Evolutionary conservation across 1,140 invertebrate genomes (phyloP).

Genomic region (Drosophila mauritiana): DNA sequence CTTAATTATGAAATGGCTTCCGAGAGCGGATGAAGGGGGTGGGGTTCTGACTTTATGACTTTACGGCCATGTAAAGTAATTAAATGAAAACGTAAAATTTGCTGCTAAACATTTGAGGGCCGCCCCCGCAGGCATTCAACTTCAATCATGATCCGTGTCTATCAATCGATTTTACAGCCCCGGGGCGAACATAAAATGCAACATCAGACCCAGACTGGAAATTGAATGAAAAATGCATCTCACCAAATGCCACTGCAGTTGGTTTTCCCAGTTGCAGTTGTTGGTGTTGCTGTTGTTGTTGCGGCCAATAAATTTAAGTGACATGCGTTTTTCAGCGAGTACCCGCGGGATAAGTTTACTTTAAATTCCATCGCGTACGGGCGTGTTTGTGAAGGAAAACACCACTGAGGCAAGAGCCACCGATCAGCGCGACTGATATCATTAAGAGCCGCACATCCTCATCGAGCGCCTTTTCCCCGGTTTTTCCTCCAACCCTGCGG

Average conservation of each 20-base stretch:
- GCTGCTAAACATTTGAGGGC: slow-evolving; percentile 65
- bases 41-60: slow-evolving; percentile 45
- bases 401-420: not conserved
- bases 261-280: slow-evolving; percentile 36
- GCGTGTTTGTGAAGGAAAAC: slow-evolving; percentile 1
- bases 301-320: slow-evolving; percentile 82
- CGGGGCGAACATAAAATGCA: slow-evolving; percentile 60
- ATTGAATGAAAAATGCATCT: slow-evolving; percentile 83
- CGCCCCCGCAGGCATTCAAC: slow-evolving; percentile 46
- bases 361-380: slow-evolving; percentile 69
- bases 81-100: slow-evolving; percentile 69
- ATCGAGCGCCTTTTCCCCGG: slow-evolving; percentile 11
- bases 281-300: slow-evolving; percentile 27
- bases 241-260: slow-evolving; percentile 46
- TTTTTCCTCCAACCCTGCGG: slow-evolving; percentile 48
- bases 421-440: slow-evolving; percentile 72
- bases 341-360: slow-evolving; percentile 78
- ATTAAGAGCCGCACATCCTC: slow-evolving; percentile 78
- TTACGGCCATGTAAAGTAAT: slow-evolving; percentile 71
- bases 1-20: slow-evolving; percentile 27
- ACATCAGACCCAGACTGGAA: slow-evolving; percentile 37
- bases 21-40: not conserved
- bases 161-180: slow-evolving; percentile 81
- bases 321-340: slow-evolving; percentile 82
- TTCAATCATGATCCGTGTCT: slow-evolving; percentile 71